Evolutionary conservation across 2,113 vertebrate genomes (phyloP).

Genomic region (Centropus bengalensis): DNA sequence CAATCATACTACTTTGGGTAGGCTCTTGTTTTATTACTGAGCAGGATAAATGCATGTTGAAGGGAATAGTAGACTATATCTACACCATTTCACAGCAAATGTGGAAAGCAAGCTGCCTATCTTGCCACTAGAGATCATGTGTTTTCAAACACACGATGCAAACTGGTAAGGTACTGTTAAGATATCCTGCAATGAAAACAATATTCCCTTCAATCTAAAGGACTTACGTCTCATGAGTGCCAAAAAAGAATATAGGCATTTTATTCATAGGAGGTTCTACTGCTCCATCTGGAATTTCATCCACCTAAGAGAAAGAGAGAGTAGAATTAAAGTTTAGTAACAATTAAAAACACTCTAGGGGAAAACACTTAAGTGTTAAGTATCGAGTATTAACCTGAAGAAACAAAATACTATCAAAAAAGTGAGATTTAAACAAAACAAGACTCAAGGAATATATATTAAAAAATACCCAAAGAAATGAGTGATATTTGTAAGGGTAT

Average conservation of each 20-base stretch:
- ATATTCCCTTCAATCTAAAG: not conserved
- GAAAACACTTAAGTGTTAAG: not conserved
- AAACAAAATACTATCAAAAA: not conserved
- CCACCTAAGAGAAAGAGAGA: slow-evolving; percentile 81
- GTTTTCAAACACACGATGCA: not conserved
- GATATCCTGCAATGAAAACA: not conserved
- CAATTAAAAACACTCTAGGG: not conserved
- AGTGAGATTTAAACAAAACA: not conserved
- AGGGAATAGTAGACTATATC: not conserved
- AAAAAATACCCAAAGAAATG: not conserved
- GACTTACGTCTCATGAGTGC: slow-evolving; percentile 98
- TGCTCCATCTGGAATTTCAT: slow-evolving; percentile 96
- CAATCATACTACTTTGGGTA: not conserved
- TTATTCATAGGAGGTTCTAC: slow-evolving; percentile 95
- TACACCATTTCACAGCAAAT: not conserved
- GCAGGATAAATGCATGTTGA: not conserved
- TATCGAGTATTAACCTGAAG: not conserved
- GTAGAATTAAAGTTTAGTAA: not conserved
- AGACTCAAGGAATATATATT: not conserved
- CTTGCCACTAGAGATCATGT: not conserved
- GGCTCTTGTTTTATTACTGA: not conserved
- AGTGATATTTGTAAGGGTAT: not conserved
- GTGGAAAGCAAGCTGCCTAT: not conserved
- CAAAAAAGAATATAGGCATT: slow-evolving; percentile 98
- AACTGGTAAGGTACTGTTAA: not conserved